These are phyloP conservation scores for Acipenser oxyrinchus DNA, from an alignment of 2,797 vertebrate genomes.

Conservation along the genomic window DNA sequence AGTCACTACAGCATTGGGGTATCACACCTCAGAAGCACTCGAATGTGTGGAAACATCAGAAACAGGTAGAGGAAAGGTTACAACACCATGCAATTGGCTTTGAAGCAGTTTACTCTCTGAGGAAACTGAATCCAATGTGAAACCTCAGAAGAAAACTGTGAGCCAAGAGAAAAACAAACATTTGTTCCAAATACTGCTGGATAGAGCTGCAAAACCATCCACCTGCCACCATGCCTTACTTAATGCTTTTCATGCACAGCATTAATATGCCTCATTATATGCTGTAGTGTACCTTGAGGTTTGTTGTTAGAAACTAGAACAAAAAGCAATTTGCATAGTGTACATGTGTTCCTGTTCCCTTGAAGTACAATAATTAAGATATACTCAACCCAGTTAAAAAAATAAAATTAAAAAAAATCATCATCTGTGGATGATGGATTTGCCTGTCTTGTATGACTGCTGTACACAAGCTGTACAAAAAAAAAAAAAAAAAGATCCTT, in stretches of 20 bases:
- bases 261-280: constrained; percentile 39
- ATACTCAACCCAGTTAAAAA: constrained; percentile 33
- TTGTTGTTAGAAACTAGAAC: constrained; percentile 39
- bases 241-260: constrained; percentile 23
- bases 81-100: too few species aligned
- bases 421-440: constrained; percentile 11
- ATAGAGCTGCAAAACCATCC: constrained; percentile 11
- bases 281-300: constrained; percentile 39
- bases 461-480: background rate
- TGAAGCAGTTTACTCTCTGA: background rate
- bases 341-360: constrained; percentile 35
- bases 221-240: background rate
- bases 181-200: background rate
- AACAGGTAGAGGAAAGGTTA: too few species aligned
- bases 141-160: background rate
- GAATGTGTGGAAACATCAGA: too few species aligned
- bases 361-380: constrained; percentile 36
- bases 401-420: constrained; percentile 3
- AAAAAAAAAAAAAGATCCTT: background rate
- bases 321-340: constrained; percentile 39
- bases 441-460: constrained; percentile 9
- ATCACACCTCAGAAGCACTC: too few species aligned
- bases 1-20: too few species aligned
- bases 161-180: constrained; percentile 10
- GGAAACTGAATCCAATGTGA: background rate